Conservation (phyloP, 2,888 invertebrate species). For the Andrena marginata region DNA sequence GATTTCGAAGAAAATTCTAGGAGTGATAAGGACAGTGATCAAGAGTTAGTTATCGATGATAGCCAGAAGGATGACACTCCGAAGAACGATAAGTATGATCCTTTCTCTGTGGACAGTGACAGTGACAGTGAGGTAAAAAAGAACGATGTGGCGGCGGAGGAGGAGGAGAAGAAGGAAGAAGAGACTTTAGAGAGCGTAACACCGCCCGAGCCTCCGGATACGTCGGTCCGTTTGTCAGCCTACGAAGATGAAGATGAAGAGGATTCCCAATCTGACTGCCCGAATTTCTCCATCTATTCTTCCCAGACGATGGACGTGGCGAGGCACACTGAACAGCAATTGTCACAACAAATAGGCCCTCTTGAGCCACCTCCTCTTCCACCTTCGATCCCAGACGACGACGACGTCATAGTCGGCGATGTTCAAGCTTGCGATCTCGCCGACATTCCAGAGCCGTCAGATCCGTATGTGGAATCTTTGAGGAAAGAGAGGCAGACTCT, state of each 20-base stretch:
- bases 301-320: slow-evolving; percentile 92
- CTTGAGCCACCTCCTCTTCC: slow-evolving; percentile 79
- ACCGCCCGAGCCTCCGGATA: slow-evolving; percentile 17
- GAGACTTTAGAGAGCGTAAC: not conserved
- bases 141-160: slow-evolving; percentile 24
- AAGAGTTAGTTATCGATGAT: slow-evolving; percentile 83
- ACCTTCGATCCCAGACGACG: slow-evolving; percentile 78
- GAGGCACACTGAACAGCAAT: slow-evolving; percentile 85
- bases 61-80: slow-evolving; percentile 82
- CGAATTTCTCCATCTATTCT: slow-evolving; percentile 94
- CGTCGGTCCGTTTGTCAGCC: slow-evolving; percentile 75
- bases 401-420: slow-evolving; percentile 80
- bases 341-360: slow-evolving; percentile 82
- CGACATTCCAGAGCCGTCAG: slow-evolving; percentile 81
- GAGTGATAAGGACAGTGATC: slow-evolving; percentile 83
- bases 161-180: slow-evolving; percentile 33
- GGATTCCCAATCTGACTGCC: slow-evolving; percentile 90
- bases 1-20: slow-evolving; percentile 82
- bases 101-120: slow-evolving; percentile 82
- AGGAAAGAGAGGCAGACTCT: slow-evolving; percentile 81
- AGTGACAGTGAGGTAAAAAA: slow-evolving; percentile 75
- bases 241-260: slow-evolving; percentile 84
- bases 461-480: slow-evolving; percentile 81
- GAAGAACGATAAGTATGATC: slow-evolving; percentile 81
- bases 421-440: slow-evolving; percentile 80